Evolutionary conservation across 2,113 vertebrate genomes (phyloP).

Genomic region (Numida meleagris): DNA sequence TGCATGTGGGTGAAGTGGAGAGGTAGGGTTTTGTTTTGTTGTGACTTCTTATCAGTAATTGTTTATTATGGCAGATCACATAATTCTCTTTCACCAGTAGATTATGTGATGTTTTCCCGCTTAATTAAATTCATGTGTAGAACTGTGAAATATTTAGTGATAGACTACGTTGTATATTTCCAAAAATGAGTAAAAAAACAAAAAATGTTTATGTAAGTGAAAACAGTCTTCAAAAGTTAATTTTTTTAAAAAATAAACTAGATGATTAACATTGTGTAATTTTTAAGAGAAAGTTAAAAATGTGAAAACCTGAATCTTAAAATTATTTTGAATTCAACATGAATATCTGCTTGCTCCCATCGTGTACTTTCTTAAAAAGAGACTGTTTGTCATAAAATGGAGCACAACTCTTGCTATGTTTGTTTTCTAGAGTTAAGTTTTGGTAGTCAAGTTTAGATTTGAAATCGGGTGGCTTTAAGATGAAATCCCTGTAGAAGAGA

Average conservation of each 20-base stretch:
- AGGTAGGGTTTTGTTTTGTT: neutral
- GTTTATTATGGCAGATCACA: slow-evolving; percentile 3
- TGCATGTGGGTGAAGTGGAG: accelerated
- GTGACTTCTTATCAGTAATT: neutral
- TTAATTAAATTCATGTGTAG: slow-evolving; percentile 32
- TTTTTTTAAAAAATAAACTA: neutral
- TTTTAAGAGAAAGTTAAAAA: neutral
- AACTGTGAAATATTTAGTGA: neutral
- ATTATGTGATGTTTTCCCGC: slow-evolving; percentile 20
- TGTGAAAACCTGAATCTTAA: neutral
- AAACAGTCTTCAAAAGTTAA: neutral
- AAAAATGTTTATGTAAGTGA: neutral
- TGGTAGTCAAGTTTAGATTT: neutral
- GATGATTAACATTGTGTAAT: neutral
- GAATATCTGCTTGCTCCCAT: neutral
- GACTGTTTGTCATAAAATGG: neutral
- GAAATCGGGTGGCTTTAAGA: neutral
- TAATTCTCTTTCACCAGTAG: neutral
- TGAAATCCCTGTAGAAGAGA: neutral
- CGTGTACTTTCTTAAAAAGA: neutral
- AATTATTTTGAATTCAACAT: neutral
- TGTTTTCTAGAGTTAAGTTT: neutral
- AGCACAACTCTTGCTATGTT: neutral
- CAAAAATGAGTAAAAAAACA: neutral
- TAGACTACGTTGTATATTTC: neutral